Base-by-base conservation (phyloP, 1,140 invertebrate genomes). In the Eciton burchellii region DNA sequence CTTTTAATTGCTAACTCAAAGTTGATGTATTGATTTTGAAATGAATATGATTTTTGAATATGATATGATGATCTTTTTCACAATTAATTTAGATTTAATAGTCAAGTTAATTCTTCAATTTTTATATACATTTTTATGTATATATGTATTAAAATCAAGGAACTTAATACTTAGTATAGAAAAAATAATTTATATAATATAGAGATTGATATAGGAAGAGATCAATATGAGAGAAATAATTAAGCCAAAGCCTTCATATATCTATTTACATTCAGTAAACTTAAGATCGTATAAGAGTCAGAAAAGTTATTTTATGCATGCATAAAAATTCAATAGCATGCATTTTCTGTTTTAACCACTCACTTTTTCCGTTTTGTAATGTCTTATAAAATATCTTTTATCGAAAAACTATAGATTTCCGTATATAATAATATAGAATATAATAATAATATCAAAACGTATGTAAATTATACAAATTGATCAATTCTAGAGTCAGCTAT, bases 401-500 rank as follows among this genome's bases (percentile, higher is more conserved):
- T 45, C 72, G 35, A 71, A 60, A 41, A 14, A 52, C 26, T 29
- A 1, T 52, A 29, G 19, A 54, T 56, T 71, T 29, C 9, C 3
- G 14, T 47, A 72, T n/a, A 16, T 68, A 70, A 1, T 16, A 43
- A 68, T 11, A 45, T 26, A 3, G 49, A 9, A 6, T 56, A 1
- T 52, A 52, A 76, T 5, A 76, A n/a, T n/a, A n/a, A n/a, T n/a
- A n/a, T n/a, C n/a, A 76, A 56, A 54, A 11, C 35, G n/a, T 12
- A 12, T 59, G n/a, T 74, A 74, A 65, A 63, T 11, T 79, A 63
- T 81, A 60, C 26, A 81, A 49, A 59, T 73, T 54, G 35, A 79
- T 68, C 26, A 35, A 54, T n/a, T 62, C 3, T 41, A 62, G 59
- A 70, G 21, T 74, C 54, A 81, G 54, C 49, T 70, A 45, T 56